phyloP scores from a whole-genome alignment of 2,888 invertebrate genomes.

The Microctonus brassicae region DNA sequence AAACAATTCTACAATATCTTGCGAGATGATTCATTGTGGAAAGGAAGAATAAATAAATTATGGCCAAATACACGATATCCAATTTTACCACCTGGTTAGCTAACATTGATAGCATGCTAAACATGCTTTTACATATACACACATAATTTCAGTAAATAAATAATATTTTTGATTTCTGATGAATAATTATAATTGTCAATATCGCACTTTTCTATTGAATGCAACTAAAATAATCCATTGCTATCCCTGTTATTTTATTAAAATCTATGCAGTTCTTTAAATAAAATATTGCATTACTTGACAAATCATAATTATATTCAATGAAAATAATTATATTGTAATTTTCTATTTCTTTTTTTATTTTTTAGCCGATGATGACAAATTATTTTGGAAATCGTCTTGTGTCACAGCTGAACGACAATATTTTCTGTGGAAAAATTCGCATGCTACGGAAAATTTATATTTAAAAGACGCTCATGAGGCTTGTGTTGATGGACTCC shows the following conservation, averaged over 20 bases:
- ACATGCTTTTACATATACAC: slow-evolving; percentile 48
- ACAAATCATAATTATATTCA: no score
- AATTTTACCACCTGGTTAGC: slow-evolving; percentile 62
- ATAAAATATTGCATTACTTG: no score
- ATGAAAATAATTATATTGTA: no score
- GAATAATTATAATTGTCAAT: no score
- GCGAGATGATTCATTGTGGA: slow-evolving; percentile 74
- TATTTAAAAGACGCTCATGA: slow-evolving; percentile 73
- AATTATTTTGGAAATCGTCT: slow-evolving; percentile 73
- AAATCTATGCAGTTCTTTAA: no score
- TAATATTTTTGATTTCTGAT: slow-evolving; percentile 43
- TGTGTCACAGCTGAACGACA: slow-evolving; percentile 76
- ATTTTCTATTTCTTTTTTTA: neutral
- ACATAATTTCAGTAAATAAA: slow-evolving; percentile 56
- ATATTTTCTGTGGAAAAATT: slow-evolving; percentile 72
- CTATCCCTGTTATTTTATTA: no score
- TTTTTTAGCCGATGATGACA: slow-evolving; percentile 66
- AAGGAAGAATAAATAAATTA: slow-evolving; percentile 63
- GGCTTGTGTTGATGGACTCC: slow-evolving; percentile 74
- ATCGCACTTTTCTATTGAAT: no score
- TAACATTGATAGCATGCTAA: slow-evolving; percentile 47
- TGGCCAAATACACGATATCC: slow-evolving; percentile 62
- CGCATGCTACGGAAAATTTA: slow-evolving; percentile 70
- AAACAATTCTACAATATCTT: slow-evolving; percentile 73
- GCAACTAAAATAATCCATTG: no score